Conservation (phyloP, 2,797 vertebrate species). For the Notolepis coatsorum region DNA sequence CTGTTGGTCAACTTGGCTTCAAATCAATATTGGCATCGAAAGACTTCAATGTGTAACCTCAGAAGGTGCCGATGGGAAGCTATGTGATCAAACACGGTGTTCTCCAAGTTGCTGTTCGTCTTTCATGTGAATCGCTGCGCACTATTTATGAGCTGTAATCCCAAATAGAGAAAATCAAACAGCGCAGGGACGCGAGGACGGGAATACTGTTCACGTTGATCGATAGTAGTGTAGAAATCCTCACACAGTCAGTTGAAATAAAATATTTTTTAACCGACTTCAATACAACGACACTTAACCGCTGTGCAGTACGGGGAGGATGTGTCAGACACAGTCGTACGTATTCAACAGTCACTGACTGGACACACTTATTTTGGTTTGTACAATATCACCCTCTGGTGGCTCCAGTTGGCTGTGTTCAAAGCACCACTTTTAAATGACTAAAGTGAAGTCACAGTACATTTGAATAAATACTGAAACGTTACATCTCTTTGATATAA, state of each 20-base stretch:
- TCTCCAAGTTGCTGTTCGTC: slow-evolving; percentile 35
- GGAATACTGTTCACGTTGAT: slow-evolving; percentile 9
- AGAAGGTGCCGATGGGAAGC: not conserved
- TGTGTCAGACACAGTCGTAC: slow-evolving; percentile 2
- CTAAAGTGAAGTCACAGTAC: no score
- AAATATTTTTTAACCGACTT: slow-evolving; percentile 19
- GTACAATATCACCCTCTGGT: slow-evolving; percentile 42
- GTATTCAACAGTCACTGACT: not conserved
- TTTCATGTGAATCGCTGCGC: slow-evolving; percentile 14
- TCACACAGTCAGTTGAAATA: not conserved
- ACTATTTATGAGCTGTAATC: not conserved
- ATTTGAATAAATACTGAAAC: no score
- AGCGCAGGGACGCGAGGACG: not conserved
- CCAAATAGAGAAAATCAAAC: not conserved
- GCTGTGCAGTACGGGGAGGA: slow-evolving; percentile 29
- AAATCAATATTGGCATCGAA: slow-evolving; percentile 15
- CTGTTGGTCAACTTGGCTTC: not conserved
- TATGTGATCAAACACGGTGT: not conserved
- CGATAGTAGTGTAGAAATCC: not conserved
- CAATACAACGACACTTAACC: slow-evolving; percentile 17
- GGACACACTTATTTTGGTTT: not conserved
- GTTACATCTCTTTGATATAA: no score
- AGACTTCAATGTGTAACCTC: slow-evolving; percentile 15
- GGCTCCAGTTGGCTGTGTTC: slow-evolving; percentile 19
- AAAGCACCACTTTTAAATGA: accelerated